Evolutionary conservation across 2,797 vertebrate genomes (phyloP).

Genomic region (Sebastes minor): DNA sequence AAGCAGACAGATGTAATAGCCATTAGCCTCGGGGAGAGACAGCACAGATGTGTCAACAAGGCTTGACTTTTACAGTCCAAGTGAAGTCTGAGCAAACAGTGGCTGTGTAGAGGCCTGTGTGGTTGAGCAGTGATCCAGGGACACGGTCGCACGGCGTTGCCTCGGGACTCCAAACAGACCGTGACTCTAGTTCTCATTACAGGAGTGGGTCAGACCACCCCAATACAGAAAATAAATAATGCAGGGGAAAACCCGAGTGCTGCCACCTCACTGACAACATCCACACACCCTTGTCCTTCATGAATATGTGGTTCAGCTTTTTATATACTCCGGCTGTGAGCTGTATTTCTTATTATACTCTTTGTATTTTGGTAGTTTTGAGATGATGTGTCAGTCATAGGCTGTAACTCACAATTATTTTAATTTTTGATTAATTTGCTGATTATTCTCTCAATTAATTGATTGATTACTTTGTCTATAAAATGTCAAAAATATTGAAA

Average conservation of each 20-base stretch:
- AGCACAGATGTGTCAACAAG: constrained; percentile 78
- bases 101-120: constrained; percentile 73
- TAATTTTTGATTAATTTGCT: not conserved
- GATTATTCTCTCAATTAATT: not conserved
- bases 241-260: constrained; percentile 72
- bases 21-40: constrained; percentile 74
- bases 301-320: constrained; percentile 54
- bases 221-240: constrained; percentile 81
- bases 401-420: not conserved
- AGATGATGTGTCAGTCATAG: not conserved
- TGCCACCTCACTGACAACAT: constrained; percentile 70
- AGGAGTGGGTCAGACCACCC: constrained; percentile 78
- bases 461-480: not conserved
- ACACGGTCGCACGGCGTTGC: constrained; percentile 66
- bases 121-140: constrained; percentile 79
- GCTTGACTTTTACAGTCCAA: constrained; percentile 76
- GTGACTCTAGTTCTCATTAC: constrained; percentile 81
- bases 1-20: constrained; percentile 77
- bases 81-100: constrained; percentile 75
- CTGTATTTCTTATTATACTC: constrained; percentile 2
- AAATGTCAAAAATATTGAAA: not conserved
- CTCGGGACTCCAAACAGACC: constrained; percentile 78
- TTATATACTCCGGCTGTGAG: constrained; percentile 42
- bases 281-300: constrained; percentile 54
- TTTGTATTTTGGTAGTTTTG: not conserved